Evolutionary conservation across 2,113 vertebrate genomes (phyloP), one percentile per base, ranked within the genome.

Genomic region (Cinclus mexicanus): DNA sequence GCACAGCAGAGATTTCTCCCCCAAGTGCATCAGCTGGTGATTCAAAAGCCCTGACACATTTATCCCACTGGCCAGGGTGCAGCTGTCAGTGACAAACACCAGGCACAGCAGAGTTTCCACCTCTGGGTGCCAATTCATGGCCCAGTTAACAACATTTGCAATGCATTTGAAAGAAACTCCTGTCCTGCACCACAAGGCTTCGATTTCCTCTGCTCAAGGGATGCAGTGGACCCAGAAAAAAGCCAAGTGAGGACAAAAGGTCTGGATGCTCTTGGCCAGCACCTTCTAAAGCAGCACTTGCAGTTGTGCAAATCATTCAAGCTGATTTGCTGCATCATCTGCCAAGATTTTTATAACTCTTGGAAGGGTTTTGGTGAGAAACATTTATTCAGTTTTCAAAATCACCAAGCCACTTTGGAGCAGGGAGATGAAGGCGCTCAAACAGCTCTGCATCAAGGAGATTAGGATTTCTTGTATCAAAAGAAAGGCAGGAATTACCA

Each of bases 11-110:
- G 57, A 65, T 83, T 87, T 59, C 77, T 75, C 13, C n/a, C 37
- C 3, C 21, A 52, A 72, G 65, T 0, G 3, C 87, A 83, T 60
- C 42, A 89, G 81, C 8, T 23, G 29, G 78, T 42, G 90, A 87
- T 80, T 87, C 92, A 75, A 61, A 83, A 82, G 49, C 85, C 80
- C 84, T 85, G 88, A 83, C 90, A 93, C 53, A 22, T 88, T 86
- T 11, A 49, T 61, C 71, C 4, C 20, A 24, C 75, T 86, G 94
- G 60, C 90, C 90, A 88, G 79, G 0, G 20, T 70, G 85, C 96
- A 97, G 95, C 95, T 96, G 95, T 61, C 88, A 33, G 94, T 21
- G 79, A 95, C 4, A n/a, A 90, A 94, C 83, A 57, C 68, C 95
- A 90, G 92, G 88, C 94, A 86, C 63, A 90, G 85, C 85, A 79